These are phyloP conservation scores for Diogma glabrata DNA, from an alignment of 2,888 invertebrate genomes.

Conservation along the genomic window DNA sequence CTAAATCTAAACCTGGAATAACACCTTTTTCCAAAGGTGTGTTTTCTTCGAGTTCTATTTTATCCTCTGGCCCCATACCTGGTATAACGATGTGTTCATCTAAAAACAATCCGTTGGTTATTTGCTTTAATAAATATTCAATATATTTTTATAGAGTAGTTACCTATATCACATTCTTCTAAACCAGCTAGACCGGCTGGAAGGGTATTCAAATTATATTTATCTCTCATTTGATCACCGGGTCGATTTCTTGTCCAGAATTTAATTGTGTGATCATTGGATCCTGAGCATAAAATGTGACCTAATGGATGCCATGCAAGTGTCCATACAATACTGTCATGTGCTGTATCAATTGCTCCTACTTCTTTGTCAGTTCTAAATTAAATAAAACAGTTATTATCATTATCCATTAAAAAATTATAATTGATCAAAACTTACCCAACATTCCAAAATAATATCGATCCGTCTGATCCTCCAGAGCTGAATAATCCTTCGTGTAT, in stretches of 20 bases:
- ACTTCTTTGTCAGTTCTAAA: constrained; percentile 90
- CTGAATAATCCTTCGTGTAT: constrained; percentile 94
- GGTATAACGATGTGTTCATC: constrained; percentile 78
- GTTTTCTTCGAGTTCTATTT: constrained; percentile 61
- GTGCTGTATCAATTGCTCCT: constrained; percentile 95
- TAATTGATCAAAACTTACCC: constrained; percentile 47
- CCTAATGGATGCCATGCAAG: constrained; percentile 99
- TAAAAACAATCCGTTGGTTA: too few species aligned
- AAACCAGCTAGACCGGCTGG: constrained; percentile 67
- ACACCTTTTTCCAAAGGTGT: constrained; percentile 45
- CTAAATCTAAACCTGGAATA: constrained; percentile 82
- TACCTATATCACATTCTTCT: constrained; percentile 58
- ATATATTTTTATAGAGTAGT: constrained; percentile 11
- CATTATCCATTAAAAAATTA: constrained; percentile 4
- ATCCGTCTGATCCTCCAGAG: constrained; percentile 97
- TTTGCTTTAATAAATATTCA: too few species aligned
- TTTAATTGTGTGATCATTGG: constrained; percentile 98
- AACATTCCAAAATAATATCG: constrained; percentile 97
- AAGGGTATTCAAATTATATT: constrained; percentile 88
- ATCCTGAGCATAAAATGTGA: constrained; percentile 96
- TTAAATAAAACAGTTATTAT: constrained; percentile 14
- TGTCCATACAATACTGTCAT: constrained; percentile 99
- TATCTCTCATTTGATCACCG: constrained; percentile 96
- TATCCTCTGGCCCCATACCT: constrained; percentile 98
- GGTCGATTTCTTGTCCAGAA: constrained; percentile 99